These are phyloP conservation scores for Myzus persicae DNA, from an alignment of 1,140 invertebrate genomes.

Conservation along the genomic window DNA sequence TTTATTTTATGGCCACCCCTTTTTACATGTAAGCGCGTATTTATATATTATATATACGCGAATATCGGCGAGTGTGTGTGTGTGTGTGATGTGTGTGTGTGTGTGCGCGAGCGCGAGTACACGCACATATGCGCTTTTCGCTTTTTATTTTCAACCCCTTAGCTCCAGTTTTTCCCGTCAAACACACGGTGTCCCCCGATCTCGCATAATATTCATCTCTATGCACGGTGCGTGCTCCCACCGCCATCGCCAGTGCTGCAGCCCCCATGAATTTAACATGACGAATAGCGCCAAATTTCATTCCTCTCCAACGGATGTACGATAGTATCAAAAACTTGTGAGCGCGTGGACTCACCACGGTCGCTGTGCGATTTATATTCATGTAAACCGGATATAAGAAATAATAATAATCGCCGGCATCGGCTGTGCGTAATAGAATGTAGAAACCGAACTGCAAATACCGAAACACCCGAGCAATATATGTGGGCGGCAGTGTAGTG, in stretches of 20 bases:
- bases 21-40: not conserved
- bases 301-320: not conserved
- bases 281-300: not conserved
- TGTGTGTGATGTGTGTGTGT: too few species aligned
- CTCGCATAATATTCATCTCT: not conserved
- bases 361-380: not conserved
- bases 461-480: too few species aligned
- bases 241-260: too few species aligned
- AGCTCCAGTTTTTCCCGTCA: not conserved
- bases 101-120: too few species aligned
- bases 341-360: too few species aligned
- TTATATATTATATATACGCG: not conserved
- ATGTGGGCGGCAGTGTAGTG: too few species aligned
- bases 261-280: not conserved
- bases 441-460: not conserved
- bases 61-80: too few species aligned
- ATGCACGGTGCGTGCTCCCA: not conserved
- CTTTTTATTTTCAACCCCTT: not conserved
- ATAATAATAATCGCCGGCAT: not conserved
- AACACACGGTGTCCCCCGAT: not conserved
- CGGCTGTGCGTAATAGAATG: not conserved
- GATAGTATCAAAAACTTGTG: not conserved
- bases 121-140: not conserved
- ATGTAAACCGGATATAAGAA: not conserved
- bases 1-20: slow-evolving; percentile 14